Conservation (phyloP, 2,797 vertebrate genomes). For the Vespertilio murinus region DNA sequence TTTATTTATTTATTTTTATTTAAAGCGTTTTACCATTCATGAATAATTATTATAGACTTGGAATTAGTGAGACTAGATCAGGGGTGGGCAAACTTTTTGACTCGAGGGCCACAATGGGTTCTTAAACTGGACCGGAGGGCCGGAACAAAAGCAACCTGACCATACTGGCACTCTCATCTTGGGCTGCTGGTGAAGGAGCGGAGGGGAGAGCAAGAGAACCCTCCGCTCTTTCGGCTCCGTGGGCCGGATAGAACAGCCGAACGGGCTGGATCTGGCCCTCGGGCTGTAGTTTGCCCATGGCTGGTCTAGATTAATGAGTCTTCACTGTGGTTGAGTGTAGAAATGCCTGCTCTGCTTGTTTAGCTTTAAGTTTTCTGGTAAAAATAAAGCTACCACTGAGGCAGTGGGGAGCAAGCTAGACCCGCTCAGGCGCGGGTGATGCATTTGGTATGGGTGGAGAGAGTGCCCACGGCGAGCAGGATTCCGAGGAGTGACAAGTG, state of each 20-base stretch:
- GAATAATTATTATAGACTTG: not conserved
- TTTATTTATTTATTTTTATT: constrained; percentile 47
- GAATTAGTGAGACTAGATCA: constrained; percentile 34
- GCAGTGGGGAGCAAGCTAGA: not conserved
- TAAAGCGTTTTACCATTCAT: not conserved
- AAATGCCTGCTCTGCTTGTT: not conserved
- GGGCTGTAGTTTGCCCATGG: no score
- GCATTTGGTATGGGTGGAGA: not conserved
- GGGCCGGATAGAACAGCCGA: no score
- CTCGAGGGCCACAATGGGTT: no score
- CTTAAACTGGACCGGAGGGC: no score
- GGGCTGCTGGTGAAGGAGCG: no score
- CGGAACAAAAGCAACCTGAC: no score
- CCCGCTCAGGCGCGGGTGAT: not conserved
- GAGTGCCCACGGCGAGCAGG: not conserved
- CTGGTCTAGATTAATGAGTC: not conserved
- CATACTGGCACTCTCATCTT: no score
- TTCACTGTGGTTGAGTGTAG: not conserved
- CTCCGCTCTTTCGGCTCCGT: no score
- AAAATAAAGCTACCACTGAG: not conserved
- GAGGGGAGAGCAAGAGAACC: no score
- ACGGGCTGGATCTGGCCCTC: no score
- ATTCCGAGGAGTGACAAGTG: not conserved
- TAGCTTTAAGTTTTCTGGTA: not conserved
- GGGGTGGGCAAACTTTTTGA: no score